Evolutionary conservation across 2,888 invertebrate species (phyloP), one percentile per base, ranked within the genome.

Genomic region (Dicroscelio sp.): DNA sequence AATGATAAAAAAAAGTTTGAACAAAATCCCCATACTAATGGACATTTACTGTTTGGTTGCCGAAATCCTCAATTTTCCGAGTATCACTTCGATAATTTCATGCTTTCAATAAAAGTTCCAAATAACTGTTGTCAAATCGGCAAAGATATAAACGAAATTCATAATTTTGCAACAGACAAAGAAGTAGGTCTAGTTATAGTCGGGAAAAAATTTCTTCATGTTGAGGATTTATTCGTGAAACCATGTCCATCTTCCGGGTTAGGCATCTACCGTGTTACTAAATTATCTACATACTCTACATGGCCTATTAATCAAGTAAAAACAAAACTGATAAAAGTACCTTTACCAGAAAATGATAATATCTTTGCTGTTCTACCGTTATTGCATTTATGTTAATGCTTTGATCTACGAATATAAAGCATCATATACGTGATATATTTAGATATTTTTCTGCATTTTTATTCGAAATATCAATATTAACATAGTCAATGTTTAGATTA

Each of bases 131-230:
- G 67, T 33, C 20, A 17, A 33, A n/a, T 67, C 20, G 23, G 23
- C 4, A n/a, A 31, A 6, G 67, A 67, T 67, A n/a, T n/a, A n/a
- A n/a, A 48, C 20, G 48, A 48, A 48, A 33, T 67, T 33, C n/a
- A 33, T 33, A 67, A 67, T 33, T 67, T 67, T 33, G 67, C 67
- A n/a, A 33, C 67, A n/a, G 33, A 27, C 30, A n/a, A 33, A 33
- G 35, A 67, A 33, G 14, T 35, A 17, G 67, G 63, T 6, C 17
- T 33, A 1, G 67, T 67, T n/a, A 20, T 67, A 5, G 30, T 67
- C 35, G 67, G 67, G 6, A 67, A 35, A 20, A 33, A 31, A 67
- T 67, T 67, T 67, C 23, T 67, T 4, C n/a, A 33, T 17, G 20
- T 33, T 6, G 4, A 1, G n/a, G 67, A 67, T 67, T 33, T 67